phyloP scores from a whole-genome alignment of 2,797 vertebrate species.

The Notolabrus celidotus region DNA sequence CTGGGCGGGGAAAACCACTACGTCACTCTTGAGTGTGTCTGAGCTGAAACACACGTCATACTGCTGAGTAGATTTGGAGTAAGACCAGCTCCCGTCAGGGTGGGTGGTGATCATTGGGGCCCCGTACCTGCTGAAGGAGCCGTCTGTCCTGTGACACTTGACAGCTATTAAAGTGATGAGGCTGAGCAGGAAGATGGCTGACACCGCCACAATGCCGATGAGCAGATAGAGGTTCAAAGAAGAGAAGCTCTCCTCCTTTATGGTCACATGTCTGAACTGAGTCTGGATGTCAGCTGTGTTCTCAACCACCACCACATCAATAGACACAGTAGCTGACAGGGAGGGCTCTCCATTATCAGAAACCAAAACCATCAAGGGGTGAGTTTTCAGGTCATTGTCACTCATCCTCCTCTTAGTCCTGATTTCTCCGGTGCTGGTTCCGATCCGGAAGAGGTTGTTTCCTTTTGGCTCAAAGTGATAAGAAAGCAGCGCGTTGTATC shows the following conservation, averaged over 20 bases:
- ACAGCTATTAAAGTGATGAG: conserved; percentile 23
- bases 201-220: conserved; percentile 29
- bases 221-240: conserved; percentile 25
- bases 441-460: conserved; percentile 62
- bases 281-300: conserved; percentile 55
- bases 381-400: conserved; percentile 27
- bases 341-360: conserved; percentile 25
- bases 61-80: conserved; percentile 40
- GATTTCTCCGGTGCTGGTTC: conserved; percentile 61
- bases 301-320: conserved; percentile 67
- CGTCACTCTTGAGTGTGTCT: conserved; percentile 67
- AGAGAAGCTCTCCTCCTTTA: conserved; percentile 31
- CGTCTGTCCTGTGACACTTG: conserved; percentile 30
- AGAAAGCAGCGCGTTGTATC: conserved; percentile 41
- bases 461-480: conserved; percentile 73
- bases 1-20: conserved; percentile 66
- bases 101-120: conserved; percentile 40
- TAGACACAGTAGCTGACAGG: conserved; percentile 40
- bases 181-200: conserved; percentile 19
- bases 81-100: conserved; percentile 45
- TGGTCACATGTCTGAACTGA: conserved; percentile 48
- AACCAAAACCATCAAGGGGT: conserved; percentile 21
- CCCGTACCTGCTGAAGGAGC: conserved; percentile 30
- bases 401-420: conserved; percentile 40
- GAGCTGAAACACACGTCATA: conserved; percentile 46